Conservation (phyloP, 2,113 vertebrate species). For the Campylomormyrus tamandua region DNA sequence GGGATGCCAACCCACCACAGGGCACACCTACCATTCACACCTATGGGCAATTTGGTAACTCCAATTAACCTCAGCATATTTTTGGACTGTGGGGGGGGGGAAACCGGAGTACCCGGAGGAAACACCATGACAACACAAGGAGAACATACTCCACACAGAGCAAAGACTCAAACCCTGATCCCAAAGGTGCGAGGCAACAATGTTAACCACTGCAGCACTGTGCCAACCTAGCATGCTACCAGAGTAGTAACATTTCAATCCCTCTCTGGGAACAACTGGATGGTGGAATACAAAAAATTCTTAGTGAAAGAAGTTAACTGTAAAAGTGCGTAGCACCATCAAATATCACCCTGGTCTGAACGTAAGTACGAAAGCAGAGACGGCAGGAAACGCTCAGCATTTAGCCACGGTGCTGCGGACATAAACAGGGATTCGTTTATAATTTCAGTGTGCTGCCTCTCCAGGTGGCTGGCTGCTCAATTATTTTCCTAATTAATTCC, state of each 20-base stretch:
- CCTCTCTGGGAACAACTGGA: background rate
- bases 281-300: background rate
- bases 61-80: background rate
- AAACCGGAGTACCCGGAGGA: background rate
- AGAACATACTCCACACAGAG: background rate
- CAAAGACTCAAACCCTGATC: background rate
- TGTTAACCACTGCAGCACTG: background rate
- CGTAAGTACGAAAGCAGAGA: background rate
- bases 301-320: background rate
- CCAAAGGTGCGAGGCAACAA: background rate
- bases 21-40: background rate
- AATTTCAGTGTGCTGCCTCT: background rate
- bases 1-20: background rate
- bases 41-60: background rate
- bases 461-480: background rate
- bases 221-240: background rate
- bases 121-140: background rate
- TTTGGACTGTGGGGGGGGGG: background rate
- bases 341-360: background rate
- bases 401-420: background rate
- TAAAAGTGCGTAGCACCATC: background rate
- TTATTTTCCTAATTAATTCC: slow-evolving; percentile 4
- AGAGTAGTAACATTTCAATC: background rate
- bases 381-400: background rate
- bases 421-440: background rate